phyloP scores from a whole-genome alignment of 2,888 invertebrate species.

The Hymenopus coronatus region DNA sequence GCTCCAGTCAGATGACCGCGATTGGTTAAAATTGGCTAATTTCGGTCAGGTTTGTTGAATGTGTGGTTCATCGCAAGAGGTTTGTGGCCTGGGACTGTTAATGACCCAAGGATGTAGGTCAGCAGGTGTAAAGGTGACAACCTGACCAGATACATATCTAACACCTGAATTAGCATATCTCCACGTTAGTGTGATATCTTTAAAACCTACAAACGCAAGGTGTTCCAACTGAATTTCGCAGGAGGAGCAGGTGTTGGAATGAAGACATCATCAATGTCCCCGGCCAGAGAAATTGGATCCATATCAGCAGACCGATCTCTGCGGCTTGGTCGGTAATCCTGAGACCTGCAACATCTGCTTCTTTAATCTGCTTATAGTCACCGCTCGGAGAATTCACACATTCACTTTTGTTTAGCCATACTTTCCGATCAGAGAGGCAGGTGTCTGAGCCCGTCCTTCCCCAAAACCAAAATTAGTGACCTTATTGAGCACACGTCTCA shows the following conservation, averaged over 20 bases:
- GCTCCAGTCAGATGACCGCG: too few relatives aligned
- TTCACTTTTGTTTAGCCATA: too few relatives aligned
- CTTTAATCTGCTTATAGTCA: not conserved
- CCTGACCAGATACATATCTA: not conserved
- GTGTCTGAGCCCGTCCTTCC: too few relatives aligned
- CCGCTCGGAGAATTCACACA: too few relatives aligned
- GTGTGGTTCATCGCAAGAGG: too few relatives aligned
- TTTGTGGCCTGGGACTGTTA: too few relatives aligned
- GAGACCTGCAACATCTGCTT: not conserved
- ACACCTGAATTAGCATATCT: not conserved
- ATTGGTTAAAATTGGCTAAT: too few relatives aligned
- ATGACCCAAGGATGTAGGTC: not conserved
- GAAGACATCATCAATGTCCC: not conserved
- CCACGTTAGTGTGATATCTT: not conserved
- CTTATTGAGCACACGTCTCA: too few relatives aligned
- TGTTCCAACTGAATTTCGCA: not conserved
- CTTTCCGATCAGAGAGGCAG: too few relatives aligned
- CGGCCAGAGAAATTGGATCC: not conserved
- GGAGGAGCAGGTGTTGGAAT: not conserved
- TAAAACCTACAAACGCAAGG: not conserved
- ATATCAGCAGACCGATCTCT: not conserved
- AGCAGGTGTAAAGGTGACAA: not conserved
- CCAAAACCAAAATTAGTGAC: too few relatives aligned
- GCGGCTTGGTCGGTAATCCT: not conserved
- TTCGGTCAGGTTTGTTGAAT: too few relatives aligned